phyloP scores from a whole-genome alignment of 2,113 vertebrate genomes.

The Sylvia atricapilla region DNA sequence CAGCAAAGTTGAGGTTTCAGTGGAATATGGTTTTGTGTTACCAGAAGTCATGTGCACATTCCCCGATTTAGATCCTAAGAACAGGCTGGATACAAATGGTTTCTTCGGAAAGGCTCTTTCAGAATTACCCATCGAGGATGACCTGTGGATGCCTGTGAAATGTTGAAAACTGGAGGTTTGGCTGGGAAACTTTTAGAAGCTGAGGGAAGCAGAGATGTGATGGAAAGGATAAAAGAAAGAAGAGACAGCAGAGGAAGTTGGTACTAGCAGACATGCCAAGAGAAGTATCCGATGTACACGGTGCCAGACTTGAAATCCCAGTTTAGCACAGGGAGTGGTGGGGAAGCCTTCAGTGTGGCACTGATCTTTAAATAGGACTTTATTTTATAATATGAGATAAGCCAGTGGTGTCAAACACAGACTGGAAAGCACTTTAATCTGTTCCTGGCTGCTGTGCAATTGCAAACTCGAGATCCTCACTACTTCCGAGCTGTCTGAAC shows the following conservation, averaged over 20 bases:
- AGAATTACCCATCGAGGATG: background rate
- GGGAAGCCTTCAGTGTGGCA: slow-evolving; percentile 51
- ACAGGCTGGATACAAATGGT: background rate
- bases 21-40: slow-evolving; percentile 22
- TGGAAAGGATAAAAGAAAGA: slow-evolving; percentile 1
- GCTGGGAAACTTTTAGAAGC: background rate
- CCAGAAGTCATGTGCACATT: background rate
- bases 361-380: slow-evolving; percentile 65
- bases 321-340: slow-evolving; percentile 46
- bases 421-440: background rate
- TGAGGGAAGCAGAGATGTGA: background rate
- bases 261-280: slow-evolving; percentile 23
- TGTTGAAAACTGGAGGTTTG: background rate
- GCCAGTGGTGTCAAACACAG: background rate
- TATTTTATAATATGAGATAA: slow-evolving; percentile 45
- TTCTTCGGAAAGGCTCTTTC: background rate
- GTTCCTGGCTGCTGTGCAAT: background rate
- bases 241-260: slow-evolving; percentile 44
- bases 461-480: background rate
- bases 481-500: slow-evolving; percentile 55
- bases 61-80: background rate
- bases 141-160: background rate
- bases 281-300: slow-evolving; percentile 44
- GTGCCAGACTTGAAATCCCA: slow-evolving; percentile 50
- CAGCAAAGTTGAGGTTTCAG: slow-evolving; percentile 1